Percentiles rank a stretch among this genome's conserved stretches.
These are phyloP conservation scores for Cynodonichthys magdalenae DNA, from an alignment of 2,797 vertebrate species.

Conservation along the genomic window DNA sequence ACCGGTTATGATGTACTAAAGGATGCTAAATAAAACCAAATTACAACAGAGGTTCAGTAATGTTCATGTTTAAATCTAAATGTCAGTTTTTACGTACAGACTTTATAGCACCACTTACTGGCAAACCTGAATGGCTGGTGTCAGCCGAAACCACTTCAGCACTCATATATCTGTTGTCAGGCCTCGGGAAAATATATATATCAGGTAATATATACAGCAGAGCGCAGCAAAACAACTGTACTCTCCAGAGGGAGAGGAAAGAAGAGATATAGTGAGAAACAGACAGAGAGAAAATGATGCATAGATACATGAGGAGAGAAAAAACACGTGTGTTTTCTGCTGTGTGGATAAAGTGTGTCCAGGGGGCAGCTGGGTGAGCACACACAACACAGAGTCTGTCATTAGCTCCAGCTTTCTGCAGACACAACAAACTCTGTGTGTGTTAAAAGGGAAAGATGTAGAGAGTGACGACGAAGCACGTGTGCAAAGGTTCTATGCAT, in stretches of 20 bases:
- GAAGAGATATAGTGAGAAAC: constrained; percentile 62
- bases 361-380: constrained; percentile 73
- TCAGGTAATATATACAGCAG: constrained; percentile 69
- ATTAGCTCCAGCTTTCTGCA: constrained; percentile 76
- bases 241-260: constrained; percentile 61
- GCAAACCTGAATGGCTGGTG: constrained; percentile 60
- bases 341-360: constrained; percentile 73
- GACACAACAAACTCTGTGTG: constrained; percentile 66
- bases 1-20: constrained; percentile 3
- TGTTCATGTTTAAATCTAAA: constrained; percentile 45
- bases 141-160: constrained; percentile 67
- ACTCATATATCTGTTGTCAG: constrained; percentile 60
- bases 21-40: constrained; percentile 3
- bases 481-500: constrained; percentile 44
- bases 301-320: constrained; percentile 30
- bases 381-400: constrained; percentile 72
- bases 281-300: constrained; percentile 56
- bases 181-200: constrained; percentile 64
- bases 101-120: constrained; percentile 52
- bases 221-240: constrained; percentile 68
- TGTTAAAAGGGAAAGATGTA: constrained; percentile 9
- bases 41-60: constrained; percentile 32
- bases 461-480: constrained; percentile 37
- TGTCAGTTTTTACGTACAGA: constrained; percentile 37
- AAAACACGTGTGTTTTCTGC: constrained; percentile 64